These are phyloP conservation scores for Petrocephalus microphthalmus DNA, from an alignment of 2,113 vertebrate species.

Conservation along the genomic window DNA sequence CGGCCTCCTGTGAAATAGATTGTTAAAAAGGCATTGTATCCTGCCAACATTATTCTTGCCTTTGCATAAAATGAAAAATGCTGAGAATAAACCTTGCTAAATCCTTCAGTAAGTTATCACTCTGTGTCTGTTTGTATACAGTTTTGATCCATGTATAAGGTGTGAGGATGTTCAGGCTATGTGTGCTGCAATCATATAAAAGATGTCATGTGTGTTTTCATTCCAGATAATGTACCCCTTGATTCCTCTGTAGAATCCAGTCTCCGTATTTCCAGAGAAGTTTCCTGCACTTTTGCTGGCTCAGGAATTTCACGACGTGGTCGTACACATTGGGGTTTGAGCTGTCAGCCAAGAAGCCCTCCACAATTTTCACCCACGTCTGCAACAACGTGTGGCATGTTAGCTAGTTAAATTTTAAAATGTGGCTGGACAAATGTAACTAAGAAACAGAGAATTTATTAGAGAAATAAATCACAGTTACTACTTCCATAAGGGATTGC, in stretches of 20 bases:
- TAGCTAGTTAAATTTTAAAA: background rate
- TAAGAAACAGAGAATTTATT: background rate
- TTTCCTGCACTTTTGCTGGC: constrained; percentile 40
- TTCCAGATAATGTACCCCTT: constrained; percentile 39
- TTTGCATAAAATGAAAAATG: background rate
- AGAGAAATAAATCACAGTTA: background rate
- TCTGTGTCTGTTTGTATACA: background rate
- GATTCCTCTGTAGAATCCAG: constrained; percentile 52
- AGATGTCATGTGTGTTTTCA: background rate
- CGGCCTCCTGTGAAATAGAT: background rate
- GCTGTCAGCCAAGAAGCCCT: constrained; percentile 38
- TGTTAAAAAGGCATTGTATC: background rate
- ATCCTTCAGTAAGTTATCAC: background rate
- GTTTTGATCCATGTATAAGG: background rate
- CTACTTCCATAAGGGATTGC: background rate
- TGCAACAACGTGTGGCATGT: constrained; percentile 24
- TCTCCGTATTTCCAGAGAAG: constrained; percentile 51
- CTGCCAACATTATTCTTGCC: background rate
- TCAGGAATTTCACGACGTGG: constrained; percentile 49
- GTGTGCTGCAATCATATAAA: background rate
- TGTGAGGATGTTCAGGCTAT: background rate
- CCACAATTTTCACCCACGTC: constrained; percentile 54
- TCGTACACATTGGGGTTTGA: constrained; percentile 41
- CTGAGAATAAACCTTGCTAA: background rate
- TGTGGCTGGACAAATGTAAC: background rate